These are phyloP conservation scores for Rostratula benghalensis DNA, from an alignment of 2,113 vertebrate genomes.

Conservation along the genomic window DNA sequence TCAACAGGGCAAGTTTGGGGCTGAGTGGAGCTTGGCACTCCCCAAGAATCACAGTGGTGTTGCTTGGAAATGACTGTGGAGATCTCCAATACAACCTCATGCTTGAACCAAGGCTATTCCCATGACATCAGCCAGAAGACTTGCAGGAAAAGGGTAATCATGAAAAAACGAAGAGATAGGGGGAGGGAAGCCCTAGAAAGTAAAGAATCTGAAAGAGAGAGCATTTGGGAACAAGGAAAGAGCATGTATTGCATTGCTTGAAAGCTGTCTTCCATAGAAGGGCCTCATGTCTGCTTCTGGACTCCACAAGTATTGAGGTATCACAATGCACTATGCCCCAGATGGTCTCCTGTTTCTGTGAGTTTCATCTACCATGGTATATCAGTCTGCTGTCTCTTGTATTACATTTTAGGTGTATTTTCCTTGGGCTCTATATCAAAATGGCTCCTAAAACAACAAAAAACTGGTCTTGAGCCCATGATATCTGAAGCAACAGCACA, in stretches of 20 bases:
- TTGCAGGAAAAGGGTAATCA: not conserved
- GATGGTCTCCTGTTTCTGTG: not conserved
- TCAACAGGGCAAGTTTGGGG: not conserved
- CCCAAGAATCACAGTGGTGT: not conserved
- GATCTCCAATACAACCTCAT: not conserved
- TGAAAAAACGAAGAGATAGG: not conserved
- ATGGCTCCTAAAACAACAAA: not conserved
- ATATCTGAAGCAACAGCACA: not conserved
- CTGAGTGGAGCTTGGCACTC: not conserved
- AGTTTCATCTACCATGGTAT: not conserved
- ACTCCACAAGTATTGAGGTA: not conserved
- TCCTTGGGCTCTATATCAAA: not conserved
- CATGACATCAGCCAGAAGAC: not conserved
- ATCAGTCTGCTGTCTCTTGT: not conserved
- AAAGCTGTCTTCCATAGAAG: not conserved
- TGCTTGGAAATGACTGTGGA: not conserved
- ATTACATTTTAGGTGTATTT: not conserved
- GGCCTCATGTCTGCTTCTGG: not conserved
- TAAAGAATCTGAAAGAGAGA: not conserved
- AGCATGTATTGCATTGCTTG: too few relatives aligned
- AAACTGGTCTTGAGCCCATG: not conserved
- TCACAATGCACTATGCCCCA: not conserved
- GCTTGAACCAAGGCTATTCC: not conserved
- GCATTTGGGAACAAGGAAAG: not conserved
- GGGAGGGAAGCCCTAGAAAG: not conserved